Evolutionary conservation across 92 coral and sea anemone species (phyloP), one percentile per base, ranked within the genome.

Genomic region (Isaurus tuberculatus): DNA sequence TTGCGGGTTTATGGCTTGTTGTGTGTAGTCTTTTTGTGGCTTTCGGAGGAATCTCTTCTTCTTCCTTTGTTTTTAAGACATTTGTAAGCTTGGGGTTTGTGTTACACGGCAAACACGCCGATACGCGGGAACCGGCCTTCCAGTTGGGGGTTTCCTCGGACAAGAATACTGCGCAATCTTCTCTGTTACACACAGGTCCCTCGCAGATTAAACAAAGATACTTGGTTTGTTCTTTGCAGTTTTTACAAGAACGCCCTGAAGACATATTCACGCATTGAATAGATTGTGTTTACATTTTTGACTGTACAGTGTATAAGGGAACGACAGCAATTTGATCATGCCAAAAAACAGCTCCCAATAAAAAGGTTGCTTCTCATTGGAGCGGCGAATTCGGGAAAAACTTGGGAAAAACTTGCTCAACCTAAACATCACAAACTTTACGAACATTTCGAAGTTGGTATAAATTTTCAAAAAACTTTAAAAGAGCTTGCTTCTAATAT

Each of bases 291-390:
- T 53, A 53, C 61, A 53, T 53, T 25, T 53, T 53, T 53, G 61
- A 53, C 61, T 53, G 61, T 53, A 16, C 61, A 53, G 61, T 53
- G 61, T 19, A n/a, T 53, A 53, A 53, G 61, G 61, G 61, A 53
- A 53, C 61, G 61, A 53, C 61, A 53, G 61, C 61, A 53, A 53
- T 43, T 83, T 48, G 84, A 85, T 73, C 58, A 87, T 86, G 65
- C 90, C 90, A 37, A 63, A 82, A 69, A 75, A 90, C 79, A 82
- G 75, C 70, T 82, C 75, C 83, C 88, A 90, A 40, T 78, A 90
- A 83, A 86, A 90, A 65, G 61, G 61, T 53, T 53, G 61, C 61
- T 53, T 53, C 25, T 53, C 61, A 53, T 53, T 53, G 27, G 26
- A 53, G 61, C 61, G 61, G 61, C 26, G 61, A 53, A 53, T 53